Conservation (phyloP, 2,113 vertebrate species). For the Forbesichthys agassizii region DNA sequence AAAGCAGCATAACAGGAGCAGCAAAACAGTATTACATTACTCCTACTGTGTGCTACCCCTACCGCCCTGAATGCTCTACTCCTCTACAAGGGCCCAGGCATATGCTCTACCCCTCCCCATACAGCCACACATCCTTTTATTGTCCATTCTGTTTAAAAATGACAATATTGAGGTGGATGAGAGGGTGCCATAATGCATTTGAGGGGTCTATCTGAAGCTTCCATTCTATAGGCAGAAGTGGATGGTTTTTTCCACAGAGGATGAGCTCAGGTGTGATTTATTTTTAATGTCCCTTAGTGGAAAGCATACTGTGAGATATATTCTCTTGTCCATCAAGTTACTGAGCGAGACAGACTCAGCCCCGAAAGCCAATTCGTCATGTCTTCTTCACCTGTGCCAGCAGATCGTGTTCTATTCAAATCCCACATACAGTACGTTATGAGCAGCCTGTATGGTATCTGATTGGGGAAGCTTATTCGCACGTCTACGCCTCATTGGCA, state of each 20-base stretch:
- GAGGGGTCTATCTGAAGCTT: not conserved
- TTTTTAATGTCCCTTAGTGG: constrained; percentile 34
- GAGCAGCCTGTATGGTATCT: constrained; percentile 8
- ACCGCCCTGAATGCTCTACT: too few species aligned
- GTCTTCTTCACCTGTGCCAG: constrained; percentile 40
- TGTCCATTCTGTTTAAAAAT: too few species aligned
- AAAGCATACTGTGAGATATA: constrained; percentile 28
- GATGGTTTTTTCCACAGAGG: constrained; percentile 11
- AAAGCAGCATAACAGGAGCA: too few species aligned
- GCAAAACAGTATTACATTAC: too few species aligned
- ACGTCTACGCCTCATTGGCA: constrained; percentile 49
- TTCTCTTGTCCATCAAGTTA: constrained; percentile 32
- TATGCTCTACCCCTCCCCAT: too few species aligned
- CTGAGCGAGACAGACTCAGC: constrained; percentile 21
- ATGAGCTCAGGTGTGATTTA: constrained; percentile 21
- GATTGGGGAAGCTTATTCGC: constrained; percentile 31
- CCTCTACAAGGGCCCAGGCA: too few species aligned
- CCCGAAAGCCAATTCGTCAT: constrained; percentile 27
- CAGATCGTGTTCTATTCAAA: constrained; percentile 44
- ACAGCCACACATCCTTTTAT: too few species aligned
- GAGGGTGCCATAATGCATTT: too few species aligned
- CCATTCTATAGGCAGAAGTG: constrained; percentile 22
- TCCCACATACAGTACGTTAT: constrained; percentile 19
- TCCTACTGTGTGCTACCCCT: too few species aligned
- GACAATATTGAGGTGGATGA: too few species aligned